A percentile compares a stretch with the other conserved stretches of the same genome.
Conservation (phyloP, 2,888 invertebrate genomes). For the Cabera pusaria region DNA sequence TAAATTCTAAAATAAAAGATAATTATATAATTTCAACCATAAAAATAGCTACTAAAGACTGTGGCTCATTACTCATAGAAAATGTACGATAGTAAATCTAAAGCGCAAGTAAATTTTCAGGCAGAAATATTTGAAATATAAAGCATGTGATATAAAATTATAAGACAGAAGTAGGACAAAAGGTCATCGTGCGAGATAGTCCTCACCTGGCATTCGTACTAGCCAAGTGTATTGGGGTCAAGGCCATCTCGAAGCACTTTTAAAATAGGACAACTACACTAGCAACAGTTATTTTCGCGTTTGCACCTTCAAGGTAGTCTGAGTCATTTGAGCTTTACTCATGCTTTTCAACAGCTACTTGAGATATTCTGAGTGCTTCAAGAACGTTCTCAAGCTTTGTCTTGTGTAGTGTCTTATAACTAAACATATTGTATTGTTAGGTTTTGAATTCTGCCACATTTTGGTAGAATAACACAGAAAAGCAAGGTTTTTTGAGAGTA, state of each 20-base stretch:
- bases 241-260: slow-evolving; percentile 68
- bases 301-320: slow-evolving; percentile 29
- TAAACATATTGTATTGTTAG: no score
- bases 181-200: slow-evolving; percentile 52
- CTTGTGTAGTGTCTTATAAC: neutral
- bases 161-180: slow-evolving; percentile 45
- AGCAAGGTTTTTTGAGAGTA: no score
- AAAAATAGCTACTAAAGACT: no score
- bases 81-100: no score
- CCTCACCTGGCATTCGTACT: slow-evolving; percentile 53
- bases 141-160: slow-evolving; percentile 31
- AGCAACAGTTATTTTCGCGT: slow-evolving; percentile 39
- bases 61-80: no score
- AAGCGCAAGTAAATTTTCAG: no score
- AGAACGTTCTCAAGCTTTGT: neutral
- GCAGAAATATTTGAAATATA: slow-evolving; percentile 9
- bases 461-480: no score
- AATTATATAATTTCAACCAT: no score
- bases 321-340: slow-evolving; percentile 7
- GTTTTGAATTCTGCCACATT: no score
- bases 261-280: slow-evolving; percentile 49
- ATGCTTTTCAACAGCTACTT: slow-evolving; percentile 7
- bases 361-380: neutral
- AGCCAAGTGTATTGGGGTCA: slow-evolving; percentile 73
- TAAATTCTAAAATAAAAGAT: no score